Percentiles rank a stretch among this genome's conserved stretches.
phyloP scores from a whole-genome alignment of 2,888 invertebrate species.

The Mongoloraphidia duomilia region DNA sequence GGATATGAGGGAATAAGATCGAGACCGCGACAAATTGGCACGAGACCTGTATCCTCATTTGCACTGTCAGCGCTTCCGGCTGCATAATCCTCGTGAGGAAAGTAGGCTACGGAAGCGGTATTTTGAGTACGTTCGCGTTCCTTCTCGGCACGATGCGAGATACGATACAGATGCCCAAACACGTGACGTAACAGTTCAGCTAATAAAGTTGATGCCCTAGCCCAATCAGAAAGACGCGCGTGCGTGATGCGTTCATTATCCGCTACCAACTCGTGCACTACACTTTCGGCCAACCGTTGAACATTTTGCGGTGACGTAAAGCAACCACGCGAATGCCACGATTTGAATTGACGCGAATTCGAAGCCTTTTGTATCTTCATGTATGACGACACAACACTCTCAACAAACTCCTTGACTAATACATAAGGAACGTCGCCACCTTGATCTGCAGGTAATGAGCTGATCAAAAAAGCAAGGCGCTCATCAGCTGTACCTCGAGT shows the following conservation, averaged over 20 bases:
- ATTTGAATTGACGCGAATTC: conserved; percentile 36
- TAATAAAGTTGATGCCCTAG: conserved; percentile 31
- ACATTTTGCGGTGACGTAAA: conserved; percentile 39
- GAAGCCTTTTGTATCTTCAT: conserved; percentile 49
- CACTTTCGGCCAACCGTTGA: conserved; percentile 40
- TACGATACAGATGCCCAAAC: conserved; percentile 36
- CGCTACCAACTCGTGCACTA: conserved; percentile 35
- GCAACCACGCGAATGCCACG: conserved; percentile 45
- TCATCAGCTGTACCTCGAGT: conserved; percentile 53
- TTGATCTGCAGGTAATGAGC: conserved; percentile 37
- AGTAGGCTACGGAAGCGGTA: conserved; percentile 1
- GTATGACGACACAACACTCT: conserved; percentile 61
- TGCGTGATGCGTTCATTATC: conserved; percentile 27
- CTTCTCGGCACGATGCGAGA: conserved; percentile 35
- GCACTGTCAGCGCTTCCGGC: conserved; percentile 23
- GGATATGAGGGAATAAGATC: conserved; percentile 64
- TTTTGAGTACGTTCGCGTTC: conserved; percentile 11
- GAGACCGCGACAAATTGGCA: conserved; percentile 43
- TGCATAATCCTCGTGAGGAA: conserved; percentile 16
- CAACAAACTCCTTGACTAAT: conserved; percentile 55
- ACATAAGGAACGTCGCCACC: conserved; percentile 41
- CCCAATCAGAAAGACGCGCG: conserved; percentile 33
- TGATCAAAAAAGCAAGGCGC: conserved; percentile 39
- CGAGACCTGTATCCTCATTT: conserved; percentile 33
- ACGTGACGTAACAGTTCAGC: conserved; percentile 35